phyloP scores from a whole-genome alignment of 64 coral and sea anemone genomes.

The Porites lutea region DNA sequence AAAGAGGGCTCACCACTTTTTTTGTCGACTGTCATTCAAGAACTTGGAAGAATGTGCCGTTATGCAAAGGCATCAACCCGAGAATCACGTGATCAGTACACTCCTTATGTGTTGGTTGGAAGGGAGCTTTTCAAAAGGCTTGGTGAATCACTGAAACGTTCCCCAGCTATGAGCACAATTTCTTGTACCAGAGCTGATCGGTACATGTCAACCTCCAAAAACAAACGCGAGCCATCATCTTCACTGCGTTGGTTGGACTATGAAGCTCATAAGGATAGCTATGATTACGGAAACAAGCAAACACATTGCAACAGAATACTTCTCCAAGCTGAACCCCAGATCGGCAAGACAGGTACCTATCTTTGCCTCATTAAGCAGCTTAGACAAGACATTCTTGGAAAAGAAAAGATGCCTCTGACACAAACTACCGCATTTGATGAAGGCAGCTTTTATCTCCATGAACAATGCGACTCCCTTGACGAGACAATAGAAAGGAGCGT shows the following conservation, averaged over 20 bases:
- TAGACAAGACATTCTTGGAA: conserved; percentile 31
- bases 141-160: conserved; percentile 12
- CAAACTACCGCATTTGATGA: neutral
- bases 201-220: conserved; percentile 50
- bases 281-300: conserved; percentile 26
- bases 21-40: conserved; percentile 65
- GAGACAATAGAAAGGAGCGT: neutral
- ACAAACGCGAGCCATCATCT: neutral
- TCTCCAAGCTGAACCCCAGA: conserved; percentile 66
- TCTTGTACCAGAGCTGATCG: conserved; percentile 33
- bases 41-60: conserved; percentile 73
- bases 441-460: neutral
- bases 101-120: neutral
- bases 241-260: conserved; percentile 43
- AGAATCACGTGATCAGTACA: conserved; percentile 28
- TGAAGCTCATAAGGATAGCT: conserved; percentile 46
- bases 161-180: conserved; percentile 8
- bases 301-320: conserved; percentile 50
- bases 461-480: neutral
- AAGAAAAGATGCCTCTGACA: neutral
- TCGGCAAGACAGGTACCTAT: conserved; percentile 66
- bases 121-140: too few species aligned
- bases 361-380: conserved; percentile 54
- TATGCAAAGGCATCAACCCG: conserved; percentile 7
- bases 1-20: conserved; percentile 16